A percentile compares a stretch with the other conserved stretches of the same genome.
These are phyloP conservation scores for Mallateleia sp. DNA, from an alignment of 2,888 invertebrate genomes.

Conservation along the genomic window DNA sequence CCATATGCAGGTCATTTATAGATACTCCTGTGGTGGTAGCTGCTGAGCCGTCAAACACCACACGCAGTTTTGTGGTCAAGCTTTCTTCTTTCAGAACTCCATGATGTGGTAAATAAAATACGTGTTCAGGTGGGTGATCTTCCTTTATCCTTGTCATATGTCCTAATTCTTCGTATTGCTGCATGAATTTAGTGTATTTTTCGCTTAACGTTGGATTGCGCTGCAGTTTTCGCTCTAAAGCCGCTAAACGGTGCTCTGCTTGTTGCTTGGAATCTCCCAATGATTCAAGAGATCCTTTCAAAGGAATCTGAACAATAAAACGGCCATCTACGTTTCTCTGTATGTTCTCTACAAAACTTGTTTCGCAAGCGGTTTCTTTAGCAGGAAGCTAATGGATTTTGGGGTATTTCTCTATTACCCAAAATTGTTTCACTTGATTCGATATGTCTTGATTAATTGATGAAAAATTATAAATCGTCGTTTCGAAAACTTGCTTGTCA, in stretches of 20 bases:
- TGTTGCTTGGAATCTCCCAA: conserved; percentile 41
- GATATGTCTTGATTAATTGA: no score
- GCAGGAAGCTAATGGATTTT: no score
- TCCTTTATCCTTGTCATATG: conserved; percentile 32
- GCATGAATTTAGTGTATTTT: conserved; percentile 25
- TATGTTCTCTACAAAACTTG: no score
- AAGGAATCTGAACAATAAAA: conserved; percentile 43
- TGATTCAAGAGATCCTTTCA: conserved; percentile 35
- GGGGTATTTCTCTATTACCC: no score
- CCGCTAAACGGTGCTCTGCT: conserved; percentile 16
- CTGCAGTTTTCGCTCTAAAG: conserved; percentile 18
- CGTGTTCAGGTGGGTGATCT: background rate
- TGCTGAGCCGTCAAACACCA: conserved; percentile 84
- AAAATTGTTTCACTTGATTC: no score
- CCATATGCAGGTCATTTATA: conserved; percentile 77
- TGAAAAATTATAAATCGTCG: no score
- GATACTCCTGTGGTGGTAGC: conserved; percentile 77
- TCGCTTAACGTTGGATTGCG: background rate
- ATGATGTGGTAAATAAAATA: conserved; percentile 41
- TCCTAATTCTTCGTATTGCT: conserved; percentile 34
- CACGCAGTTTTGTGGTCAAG: conserved; percentile 82
- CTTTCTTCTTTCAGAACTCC: conserved; percentile 61
- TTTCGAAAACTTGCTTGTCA: no score
- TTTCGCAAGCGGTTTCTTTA: no score
- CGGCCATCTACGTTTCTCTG: conserved; percentile 22